Evolutionary conservation across 2,888 invertebrate genomes (phyloP).

Genomic region (Cheilosia grossa): DNA sequence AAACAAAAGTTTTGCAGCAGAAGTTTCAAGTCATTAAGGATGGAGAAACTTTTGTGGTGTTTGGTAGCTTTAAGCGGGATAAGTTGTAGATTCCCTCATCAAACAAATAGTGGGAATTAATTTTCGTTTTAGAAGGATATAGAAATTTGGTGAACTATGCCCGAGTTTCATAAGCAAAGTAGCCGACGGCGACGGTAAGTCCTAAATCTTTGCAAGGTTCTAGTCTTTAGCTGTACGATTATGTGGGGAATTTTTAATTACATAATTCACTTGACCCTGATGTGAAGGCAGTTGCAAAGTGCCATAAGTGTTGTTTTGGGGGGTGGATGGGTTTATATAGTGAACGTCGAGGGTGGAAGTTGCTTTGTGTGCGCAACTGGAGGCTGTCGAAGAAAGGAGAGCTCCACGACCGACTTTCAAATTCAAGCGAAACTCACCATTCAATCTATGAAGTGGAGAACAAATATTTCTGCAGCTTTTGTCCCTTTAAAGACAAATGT

Average conservation of each 20-base stretch:
- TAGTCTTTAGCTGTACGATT: neutral
- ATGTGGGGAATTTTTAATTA: neutral
- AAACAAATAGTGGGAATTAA: slow-evolving; percentile 30
- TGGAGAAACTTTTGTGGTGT: neutral
- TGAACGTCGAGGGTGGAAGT: too few species aligned
- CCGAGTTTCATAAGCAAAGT: neutral
- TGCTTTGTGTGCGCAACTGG: too few species aligned
- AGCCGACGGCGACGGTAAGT: neutral
- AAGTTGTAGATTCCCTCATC: slow-evolving; percentile 1
- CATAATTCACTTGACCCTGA: too few species aligned
- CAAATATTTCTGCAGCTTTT: too few species aligned
- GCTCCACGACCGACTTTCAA: too few species aligned
- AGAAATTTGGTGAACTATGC: neutral
- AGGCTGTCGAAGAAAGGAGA: too few species aligned
- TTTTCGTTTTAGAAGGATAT: slow-evolving; percentile 27
- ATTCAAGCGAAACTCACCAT: too few species aligned
- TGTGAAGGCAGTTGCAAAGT: neutral
- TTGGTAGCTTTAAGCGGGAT: neutral
- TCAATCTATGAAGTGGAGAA: too few species aligned
- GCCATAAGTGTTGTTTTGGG: neutral
- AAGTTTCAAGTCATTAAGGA: slow-evolving; percentile 1
- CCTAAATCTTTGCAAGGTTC: slow-evolving; percentile 2
- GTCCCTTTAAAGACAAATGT: too few species aligned
- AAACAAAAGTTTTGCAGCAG: neutral
- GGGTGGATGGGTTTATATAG: neutral